Percentiles rank a stretch among this genome's conserved stretches.
phyloP scores from a whole-genome alignment of 30 jellyfish, hydroid and myxozoan species.

The Hydra vulgaris region DNA sequence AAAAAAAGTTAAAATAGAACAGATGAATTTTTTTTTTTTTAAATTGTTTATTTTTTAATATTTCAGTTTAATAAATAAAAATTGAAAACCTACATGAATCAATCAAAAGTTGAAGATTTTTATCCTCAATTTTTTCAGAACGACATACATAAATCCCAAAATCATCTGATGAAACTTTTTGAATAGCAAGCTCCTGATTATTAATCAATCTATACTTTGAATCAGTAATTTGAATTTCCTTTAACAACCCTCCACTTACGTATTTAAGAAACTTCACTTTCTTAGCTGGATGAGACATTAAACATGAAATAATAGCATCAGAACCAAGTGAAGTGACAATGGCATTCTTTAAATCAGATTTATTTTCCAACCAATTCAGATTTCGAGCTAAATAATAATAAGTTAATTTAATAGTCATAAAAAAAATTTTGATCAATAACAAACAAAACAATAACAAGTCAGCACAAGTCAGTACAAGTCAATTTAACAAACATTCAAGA shows the following conservation, averaged over 20 bases:
- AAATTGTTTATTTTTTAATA: neutral
- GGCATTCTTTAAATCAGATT: neutral
- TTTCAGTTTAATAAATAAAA: too few relatives aligned
- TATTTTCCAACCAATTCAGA: neutral
- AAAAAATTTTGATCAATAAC: neutral
- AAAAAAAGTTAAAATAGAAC: neutral
- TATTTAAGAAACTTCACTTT: constrained; percentile 2
- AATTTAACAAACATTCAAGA: too few relatives aligned
- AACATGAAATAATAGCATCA: constrained; percentile 20
- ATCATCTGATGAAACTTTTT: constrained; percentile 7
- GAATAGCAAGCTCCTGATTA: constrained; percentile 15
- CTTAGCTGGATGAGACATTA: constrained; percentile 30
- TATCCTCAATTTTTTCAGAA: constrained; percentile 25
- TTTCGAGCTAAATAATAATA: neutral
- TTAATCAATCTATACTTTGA: constrained; percentile 23
- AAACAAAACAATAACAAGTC: too few relatives aligned
- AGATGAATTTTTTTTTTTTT: neutral
- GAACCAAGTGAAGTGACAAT: constrained; percentile 11
- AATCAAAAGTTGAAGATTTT: constrained; percentile 14
- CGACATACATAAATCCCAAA: constrained; percentile 28
- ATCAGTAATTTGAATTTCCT: constrained; percentile 35
- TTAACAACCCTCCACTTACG: neutral
- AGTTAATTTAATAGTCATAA: neutral
- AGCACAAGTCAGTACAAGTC: too few relatives aligned
- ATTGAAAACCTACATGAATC: constrained; percentile 3